Conservation (phyloP, 2,113 vertebrate genomes). For the Oncorhynchus masou region DNA sequence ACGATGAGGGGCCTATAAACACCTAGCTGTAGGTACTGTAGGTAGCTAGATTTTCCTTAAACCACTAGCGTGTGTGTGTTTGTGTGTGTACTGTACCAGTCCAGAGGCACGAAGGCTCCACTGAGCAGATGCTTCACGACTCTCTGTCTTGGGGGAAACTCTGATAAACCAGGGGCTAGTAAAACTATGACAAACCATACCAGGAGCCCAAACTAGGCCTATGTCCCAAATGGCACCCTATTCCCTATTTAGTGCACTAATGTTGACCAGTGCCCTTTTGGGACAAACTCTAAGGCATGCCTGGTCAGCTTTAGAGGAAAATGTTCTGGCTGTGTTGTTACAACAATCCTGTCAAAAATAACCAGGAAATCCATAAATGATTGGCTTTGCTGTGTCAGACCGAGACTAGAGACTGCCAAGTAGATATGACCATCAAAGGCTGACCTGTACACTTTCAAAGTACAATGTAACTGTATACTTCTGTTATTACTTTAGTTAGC, state of each 20-base stretch:
- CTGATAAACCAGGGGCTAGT: slow-evolving; percentile 17
- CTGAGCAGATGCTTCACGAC: slow-evolving; percentile 33
- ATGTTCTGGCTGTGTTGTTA: too few species aligned
- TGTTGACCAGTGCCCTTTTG: not conserved
- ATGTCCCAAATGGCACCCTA: too few species aligned
- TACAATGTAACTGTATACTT: not conserved
- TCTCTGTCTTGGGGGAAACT: not conserved
- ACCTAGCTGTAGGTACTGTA: not conserved
- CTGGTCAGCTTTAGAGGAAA: too few species aligned
- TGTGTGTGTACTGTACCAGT: slow-evolving; percentile 5
- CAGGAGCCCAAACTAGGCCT: too few species aligned
- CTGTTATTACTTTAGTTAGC: too few species aligned
- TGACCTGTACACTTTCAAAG: too few species aligned
- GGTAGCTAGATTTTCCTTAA: too few species aligned
- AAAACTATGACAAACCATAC: not conserved
- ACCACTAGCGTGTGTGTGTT: not conserved
- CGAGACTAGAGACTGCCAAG: too few species aligned
- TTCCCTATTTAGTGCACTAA: too few species aligned
- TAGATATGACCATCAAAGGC: too few species aligned
- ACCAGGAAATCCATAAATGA: slow-evolving; percentile 1
- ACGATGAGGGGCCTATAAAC: not conserved
- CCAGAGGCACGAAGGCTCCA: slow-evolving; percentile 9
- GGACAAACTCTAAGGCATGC: too few species aligned
- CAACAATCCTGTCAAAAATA: too few species aligned
- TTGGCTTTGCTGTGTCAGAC: not conserved